Percentiles rank a stretch among this genome's conserved stretches.
Evolutionary conservation across 1,140 invertebrate species (phyloP).

Genomic region (Coenobita brevimanus): DNA sequence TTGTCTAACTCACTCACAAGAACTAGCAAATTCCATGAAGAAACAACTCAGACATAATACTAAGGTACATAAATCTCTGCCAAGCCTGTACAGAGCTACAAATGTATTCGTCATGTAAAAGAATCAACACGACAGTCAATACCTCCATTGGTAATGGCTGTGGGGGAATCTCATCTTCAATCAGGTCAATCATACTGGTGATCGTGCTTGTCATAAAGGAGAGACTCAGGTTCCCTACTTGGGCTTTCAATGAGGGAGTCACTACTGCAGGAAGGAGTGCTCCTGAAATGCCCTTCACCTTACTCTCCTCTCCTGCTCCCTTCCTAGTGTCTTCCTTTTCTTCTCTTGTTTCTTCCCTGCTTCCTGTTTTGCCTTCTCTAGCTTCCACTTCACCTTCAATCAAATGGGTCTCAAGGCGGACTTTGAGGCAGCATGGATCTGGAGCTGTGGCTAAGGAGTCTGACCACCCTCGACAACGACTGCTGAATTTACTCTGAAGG

Average conservation of each 20-base stretch:
- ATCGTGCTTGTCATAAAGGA: conserved; percentile 87
- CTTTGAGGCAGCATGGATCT: conserved; percentile 54
- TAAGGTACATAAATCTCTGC: too few species aligned
- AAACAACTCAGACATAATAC: too few species aligned
- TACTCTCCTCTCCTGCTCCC: neutral
- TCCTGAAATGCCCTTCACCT: conserved; percentile 33
- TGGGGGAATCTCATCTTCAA: conserved; percentile 88
- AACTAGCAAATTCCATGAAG: too few species aligned
- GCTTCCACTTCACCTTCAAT: neutral
- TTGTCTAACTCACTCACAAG: too few species aligned
- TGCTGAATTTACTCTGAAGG: conserved; percentile 66
- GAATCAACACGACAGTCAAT: conserved; percentile 58
- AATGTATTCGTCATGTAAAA: neutral
- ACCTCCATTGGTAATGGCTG: conserved; percentile 87
- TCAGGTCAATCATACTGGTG: conserved; percentile 84
- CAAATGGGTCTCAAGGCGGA: conserved; percentile 54
- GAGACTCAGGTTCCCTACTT: conserved; percentile 81
- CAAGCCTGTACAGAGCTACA: too few species aligned
- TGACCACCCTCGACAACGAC: conserved; percentile 68
- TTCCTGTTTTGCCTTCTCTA: too few species aligned
- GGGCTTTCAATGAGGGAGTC: conserved; percentile 76
- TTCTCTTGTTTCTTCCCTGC: neutral
- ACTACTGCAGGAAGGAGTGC: conserved; percentile 38
- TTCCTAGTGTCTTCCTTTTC: conserved; percentile 8
- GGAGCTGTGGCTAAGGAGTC: conserved; percentile 44